Evolutionary conservation across 1,140 invertebrate species (phyloP).

Genomic region (Heliconius congener): DNA sequence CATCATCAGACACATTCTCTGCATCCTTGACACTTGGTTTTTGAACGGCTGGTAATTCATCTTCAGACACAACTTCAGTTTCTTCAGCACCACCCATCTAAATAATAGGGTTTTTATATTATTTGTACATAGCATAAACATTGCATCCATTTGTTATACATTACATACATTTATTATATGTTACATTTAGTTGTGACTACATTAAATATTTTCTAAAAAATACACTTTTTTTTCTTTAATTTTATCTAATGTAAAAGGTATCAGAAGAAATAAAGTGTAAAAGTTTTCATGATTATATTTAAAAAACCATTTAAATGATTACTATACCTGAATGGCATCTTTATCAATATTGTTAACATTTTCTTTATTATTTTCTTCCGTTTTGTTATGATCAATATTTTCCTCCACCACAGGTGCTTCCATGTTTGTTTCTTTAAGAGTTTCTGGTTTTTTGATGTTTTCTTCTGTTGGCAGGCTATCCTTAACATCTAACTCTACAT

Average conservation of each 20-base stretch:
- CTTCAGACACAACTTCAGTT: constrained; percentile 91
- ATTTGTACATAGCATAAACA: neutral
- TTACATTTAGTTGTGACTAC: no score
- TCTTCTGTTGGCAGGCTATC: neutral
- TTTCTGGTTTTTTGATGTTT: neutral
- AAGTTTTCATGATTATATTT: no score
- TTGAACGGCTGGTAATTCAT: constrained; percentile 86
- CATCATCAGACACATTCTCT: constrained; percentile 83
- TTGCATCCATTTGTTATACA: neutral
- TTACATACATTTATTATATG: neutral
- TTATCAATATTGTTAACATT: neutral
- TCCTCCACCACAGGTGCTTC: neutral
- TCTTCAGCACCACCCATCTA: constrained; percentile 80
- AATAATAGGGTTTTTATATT: constrained; percentile 2
- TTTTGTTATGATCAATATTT: neutral
- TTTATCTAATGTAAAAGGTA: neutral
- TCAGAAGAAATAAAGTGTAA: no score
- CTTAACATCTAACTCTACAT: constrained; percentile 21
- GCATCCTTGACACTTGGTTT: constrained; percentile 79
- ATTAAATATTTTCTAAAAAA: no score
- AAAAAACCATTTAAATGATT: constrained; percentile 9
- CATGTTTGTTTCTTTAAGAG: neutral
- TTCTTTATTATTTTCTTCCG: neutral
- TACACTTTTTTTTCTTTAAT: neutral
- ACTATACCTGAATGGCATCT: neutral